Conservation (phyloP, 2,888 invertebrate genomes). For the Atrina japonica region DNA sequence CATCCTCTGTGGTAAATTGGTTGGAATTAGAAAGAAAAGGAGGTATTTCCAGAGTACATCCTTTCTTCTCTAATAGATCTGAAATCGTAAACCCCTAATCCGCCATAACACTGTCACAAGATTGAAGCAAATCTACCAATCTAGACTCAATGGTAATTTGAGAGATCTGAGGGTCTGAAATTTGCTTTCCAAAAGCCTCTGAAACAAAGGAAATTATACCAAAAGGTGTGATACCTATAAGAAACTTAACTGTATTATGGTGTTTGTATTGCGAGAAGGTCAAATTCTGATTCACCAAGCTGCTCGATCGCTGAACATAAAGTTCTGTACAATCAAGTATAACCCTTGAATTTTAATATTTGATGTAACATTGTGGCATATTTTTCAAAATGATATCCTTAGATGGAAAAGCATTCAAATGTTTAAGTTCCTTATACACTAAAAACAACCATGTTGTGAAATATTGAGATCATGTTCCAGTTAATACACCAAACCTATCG, state of each 20-base stretch:
- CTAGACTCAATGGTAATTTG: constrained; percentile 1
- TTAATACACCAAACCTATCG: constrained; percentile 17
- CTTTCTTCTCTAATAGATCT: constrained; percentile 3
- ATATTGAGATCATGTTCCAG: constrained; percentile 15
- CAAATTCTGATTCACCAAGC: neutral
- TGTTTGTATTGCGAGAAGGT: constrained; percentile 12
- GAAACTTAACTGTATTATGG: constrained; percentile 20
- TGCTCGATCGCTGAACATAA: neutral
- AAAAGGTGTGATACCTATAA: constrained; percentile 10
- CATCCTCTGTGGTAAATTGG: constrained; percentile 25
- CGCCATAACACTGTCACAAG: neutral
- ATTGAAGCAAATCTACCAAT: neutral
- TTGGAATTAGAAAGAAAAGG: neutral
- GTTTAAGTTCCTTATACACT: neutral
- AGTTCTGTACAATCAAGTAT: neutral
- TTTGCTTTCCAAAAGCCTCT: neutral
- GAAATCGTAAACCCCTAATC: neutral
- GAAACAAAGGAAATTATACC: neutral
- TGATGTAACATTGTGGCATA: too few species aligned
- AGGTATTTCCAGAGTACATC: constrained; percentile 18
- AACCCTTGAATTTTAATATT: too few species aligned
- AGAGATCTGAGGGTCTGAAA: neutral
- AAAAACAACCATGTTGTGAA: constrained; percentile 16
- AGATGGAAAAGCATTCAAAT: constrained; percentile 10
- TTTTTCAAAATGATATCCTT: neutral